Base-by-base conservation (phyloP, 2,113 vertebrate species). In the Myocastor coypus region DNA sequence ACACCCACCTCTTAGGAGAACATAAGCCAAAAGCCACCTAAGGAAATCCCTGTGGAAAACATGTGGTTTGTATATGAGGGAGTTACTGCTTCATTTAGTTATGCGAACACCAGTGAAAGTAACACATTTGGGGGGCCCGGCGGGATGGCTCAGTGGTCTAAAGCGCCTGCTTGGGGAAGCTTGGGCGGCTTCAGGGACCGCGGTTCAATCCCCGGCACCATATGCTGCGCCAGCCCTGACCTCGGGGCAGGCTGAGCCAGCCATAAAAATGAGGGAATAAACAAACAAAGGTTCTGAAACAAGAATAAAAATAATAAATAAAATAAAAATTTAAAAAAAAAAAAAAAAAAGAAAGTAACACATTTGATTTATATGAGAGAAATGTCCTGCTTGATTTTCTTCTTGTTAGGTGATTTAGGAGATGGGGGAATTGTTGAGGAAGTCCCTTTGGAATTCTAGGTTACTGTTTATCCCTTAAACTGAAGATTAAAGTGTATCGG, bases 331-430 rank as follows among this genome's bases (percentile, higher is more conserved):
- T n/a, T n/a, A n/a, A n/a, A n/a, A n/a, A n/a, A n/a, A n/a, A n/a
- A n/a, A n/a, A n/a, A n/a, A n/a, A n/a, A n/a, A n/a, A n/a, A n/a
- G 91, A 90, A 37, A 42, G 87, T 84, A 81, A 46, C 32, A 80
- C 37, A 34, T 34, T 5, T 5, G 32, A 1, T 37, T 69, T 59
- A 61, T 32, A 24, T 24, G 34, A 57, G 40, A 93, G 64, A 91
- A 73, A 37, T 42, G n/a, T 91, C 22, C 69, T 10, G 32, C 73
- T 52, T 78, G 40, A 46, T 83, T 96, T 71, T 90, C 71, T 93
- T 87, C 82, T 84, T 19, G 10, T 40, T 73, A 37, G 83, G 64
- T 34, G 14, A 14, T 85, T 75, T 90, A 55, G n/a, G 57, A 71
- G 78, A 82, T 73, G 61, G 84, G 17, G 50, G 46, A 69, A n/a